Percentiles rank a stretch among this genome's conserved stretches.
Evolutionary conservation across 2,888 invertebrate genomes (phyloP).

Genomic region (Lasioglossum leucozonium): DNA sequence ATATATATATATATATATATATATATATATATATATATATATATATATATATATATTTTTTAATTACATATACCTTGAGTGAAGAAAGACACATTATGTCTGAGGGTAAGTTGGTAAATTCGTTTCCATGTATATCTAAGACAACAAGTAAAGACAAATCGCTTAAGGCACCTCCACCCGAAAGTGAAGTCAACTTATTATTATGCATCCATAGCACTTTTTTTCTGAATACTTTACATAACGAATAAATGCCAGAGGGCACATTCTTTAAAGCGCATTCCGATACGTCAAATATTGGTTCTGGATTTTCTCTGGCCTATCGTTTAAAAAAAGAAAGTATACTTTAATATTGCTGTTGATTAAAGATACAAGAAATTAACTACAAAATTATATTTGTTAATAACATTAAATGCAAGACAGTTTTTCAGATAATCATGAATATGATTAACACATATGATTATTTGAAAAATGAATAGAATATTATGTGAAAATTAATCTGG

Average conservation of each 20-base stretch:
- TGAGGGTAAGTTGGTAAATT: conserved; percentile 87
- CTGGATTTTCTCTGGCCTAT: conserved; percentile 91
- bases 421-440: not conserved
- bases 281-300: conserved; percentile 92
- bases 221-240: conserved; percentile 93
- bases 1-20: too few relatives aligned
- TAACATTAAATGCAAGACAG: not conserved
- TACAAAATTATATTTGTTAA: not conserved
- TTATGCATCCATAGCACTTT: conserved; percentile 88
- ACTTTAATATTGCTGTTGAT: not conserved
- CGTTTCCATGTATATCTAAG: conserved; percentile 89
- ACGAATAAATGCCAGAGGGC: conserved; percentile 91
- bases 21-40: too few relatives aligned
- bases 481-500: not conserved
- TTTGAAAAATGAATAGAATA: not conserved
- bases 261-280: conserved; percentile 91
- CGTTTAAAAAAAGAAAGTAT: conserved; percentile 59
- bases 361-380: not conserved
- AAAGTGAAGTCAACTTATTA: conserved; percentile 89
- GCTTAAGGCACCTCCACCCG: conserved; percentile 89
- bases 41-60: not conserved
- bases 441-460: too few relatives aligned
- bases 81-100: conserved; percentile 88
- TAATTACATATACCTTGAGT: conserved; percentile 86
- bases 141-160: conserved; percentile 89